phyloP scores from a whole-genome alignment of 2,888 invertebrate genomes.

The Coronaproctus castanopsis region DNA sequence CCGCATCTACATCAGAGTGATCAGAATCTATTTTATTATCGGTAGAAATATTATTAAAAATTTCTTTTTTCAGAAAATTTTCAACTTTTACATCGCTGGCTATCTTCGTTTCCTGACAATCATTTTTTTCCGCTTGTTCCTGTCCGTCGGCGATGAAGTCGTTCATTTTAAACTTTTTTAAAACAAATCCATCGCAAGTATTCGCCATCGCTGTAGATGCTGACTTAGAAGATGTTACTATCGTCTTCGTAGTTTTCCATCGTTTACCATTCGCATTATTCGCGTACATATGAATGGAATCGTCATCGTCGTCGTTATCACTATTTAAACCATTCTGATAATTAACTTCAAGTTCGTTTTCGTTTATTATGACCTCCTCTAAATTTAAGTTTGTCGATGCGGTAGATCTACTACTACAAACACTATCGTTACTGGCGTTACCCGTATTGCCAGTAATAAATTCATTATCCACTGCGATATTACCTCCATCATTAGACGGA shows the following conservation, averaged over 20 bases:
- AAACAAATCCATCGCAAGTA: slow-evolving; percentile 19
- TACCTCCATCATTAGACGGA: too few relatives aligned
- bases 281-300: slow-evolving; percentile 29
- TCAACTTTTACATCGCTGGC: background rate
- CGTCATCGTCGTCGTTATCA: too few relatives aligned
- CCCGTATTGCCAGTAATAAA: too few relatives aligned
- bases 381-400: too few relatives aligned
- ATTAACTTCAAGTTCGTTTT: too few relatives aligned
- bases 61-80: background rate
- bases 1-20: background rate
- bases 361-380: too few relatives aligned
- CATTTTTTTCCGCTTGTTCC: slow-evolving; percentile 11
- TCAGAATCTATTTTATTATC: background rate
- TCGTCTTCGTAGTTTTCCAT: slow-evolving; percentile 15
- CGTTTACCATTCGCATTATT: slow-evolving; percentile 24
- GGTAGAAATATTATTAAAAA: background rate
- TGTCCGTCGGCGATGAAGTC: slow-evolving; percentile 7
- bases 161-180: slow-evolving; percentile 20
- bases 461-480: too few relatives aligned
- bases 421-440: too few relatives aligned
- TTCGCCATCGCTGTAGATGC: slow-evolving; percentile 14
- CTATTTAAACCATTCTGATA: too few relatives aligned
- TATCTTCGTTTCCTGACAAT: slow-evolving; percentile 18
- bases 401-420: too few relatives aligned
- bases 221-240: too few relatives aligned